A percentile compares a stretch with the other conserved stretches of the same genome.
Conservation (phyloP, 2,888 invertebrate species). For the Acanthosepion lycidas region DNA sequence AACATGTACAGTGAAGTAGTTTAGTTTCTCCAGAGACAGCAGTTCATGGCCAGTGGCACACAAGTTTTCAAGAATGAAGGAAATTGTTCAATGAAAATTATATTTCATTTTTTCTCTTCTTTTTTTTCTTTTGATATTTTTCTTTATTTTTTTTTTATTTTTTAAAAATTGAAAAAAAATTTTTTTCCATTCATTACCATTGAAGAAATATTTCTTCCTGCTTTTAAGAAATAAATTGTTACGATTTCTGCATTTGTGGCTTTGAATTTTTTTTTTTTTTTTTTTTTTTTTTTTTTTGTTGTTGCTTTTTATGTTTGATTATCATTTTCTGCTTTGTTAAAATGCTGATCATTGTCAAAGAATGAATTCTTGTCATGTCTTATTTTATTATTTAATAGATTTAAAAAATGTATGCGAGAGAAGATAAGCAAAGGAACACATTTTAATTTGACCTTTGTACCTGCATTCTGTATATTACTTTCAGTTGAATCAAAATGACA, state of each 20-base stretch:
- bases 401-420: too few relatives aligned
- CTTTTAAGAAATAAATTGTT: constrained; percentile 33
- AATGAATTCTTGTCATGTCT: too few relatives aligned
- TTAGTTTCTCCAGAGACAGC: neutral
- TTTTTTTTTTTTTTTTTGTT: neutral
- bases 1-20: neutral
- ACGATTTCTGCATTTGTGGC: neutral
- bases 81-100: constrained; percentile 21
- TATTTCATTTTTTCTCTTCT: neutral
- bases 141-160: neutral
- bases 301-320: neutral
- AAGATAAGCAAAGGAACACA: too few relatives aligned
- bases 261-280: neutral
- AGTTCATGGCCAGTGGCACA: neutral
- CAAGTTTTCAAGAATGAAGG: neutral
- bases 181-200: constrained; percentile 21
- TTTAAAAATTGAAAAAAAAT: neutral
- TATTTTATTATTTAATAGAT: too few relatives aligned
- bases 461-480: too few relatives aligned
- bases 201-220: constrained; percentile 22
- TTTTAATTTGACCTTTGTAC: too few relatives aligned
- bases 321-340: neutral
- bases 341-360: too few relatives aligned
- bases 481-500: too few relatives aligned
- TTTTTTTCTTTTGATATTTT: neutral